phyloP scores from a whole-genome alignment of 2,113 vertebrate species.

The Campylomormyrus numenius region DNA sequence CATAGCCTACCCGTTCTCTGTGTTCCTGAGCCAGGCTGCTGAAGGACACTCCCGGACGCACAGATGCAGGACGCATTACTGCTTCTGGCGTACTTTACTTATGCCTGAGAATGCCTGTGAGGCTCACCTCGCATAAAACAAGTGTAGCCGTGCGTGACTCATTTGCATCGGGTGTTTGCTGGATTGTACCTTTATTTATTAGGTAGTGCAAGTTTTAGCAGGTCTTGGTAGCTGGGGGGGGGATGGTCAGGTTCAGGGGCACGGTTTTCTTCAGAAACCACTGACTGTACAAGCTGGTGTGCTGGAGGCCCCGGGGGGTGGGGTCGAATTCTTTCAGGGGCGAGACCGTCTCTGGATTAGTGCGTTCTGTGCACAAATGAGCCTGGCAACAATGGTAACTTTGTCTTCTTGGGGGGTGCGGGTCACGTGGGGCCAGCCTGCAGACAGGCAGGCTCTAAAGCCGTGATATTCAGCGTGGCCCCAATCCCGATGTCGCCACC shows the following conservation, averaged over 20 bases:
- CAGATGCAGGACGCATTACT: background rate
- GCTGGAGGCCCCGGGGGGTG: slow-evolving; percentile 22
- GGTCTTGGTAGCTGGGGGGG: background rate
- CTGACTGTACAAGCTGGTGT: slow-evolving; percentile 11
- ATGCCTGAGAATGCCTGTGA: background rate
- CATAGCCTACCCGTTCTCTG: background rate
- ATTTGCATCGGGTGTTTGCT: background rate
- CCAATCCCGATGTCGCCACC: background rate
- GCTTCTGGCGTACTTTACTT: background rate
- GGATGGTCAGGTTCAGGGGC: background rate
- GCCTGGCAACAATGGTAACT: slow-evolving; percentile 54
- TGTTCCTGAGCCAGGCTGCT: background rate
- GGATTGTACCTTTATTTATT: background rate
- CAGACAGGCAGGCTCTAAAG: background rate
- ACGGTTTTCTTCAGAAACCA: background rate
- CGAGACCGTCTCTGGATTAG: slow-evolving; percentile 25
- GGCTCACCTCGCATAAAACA: background rate
- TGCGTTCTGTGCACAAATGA: slow-evolving; percentile 45
- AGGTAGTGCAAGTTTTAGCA: background rate
- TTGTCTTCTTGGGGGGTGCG: slow-evolving; percentile 40
- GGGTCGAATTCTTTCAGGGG: slow-evolving; percentile 41
- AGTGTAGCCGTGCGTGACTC: background rate
- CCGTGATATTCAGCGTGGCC: background rate
- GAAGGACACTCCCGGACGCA: background rate
- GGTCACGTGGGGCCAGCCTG: slow-evolving; percentile 26